These are phyloP conservation scores for Coenonympha glycerion DNA, from an alignment of 2,888 invertebrate species.

Conservation along the genomic window DNA sequence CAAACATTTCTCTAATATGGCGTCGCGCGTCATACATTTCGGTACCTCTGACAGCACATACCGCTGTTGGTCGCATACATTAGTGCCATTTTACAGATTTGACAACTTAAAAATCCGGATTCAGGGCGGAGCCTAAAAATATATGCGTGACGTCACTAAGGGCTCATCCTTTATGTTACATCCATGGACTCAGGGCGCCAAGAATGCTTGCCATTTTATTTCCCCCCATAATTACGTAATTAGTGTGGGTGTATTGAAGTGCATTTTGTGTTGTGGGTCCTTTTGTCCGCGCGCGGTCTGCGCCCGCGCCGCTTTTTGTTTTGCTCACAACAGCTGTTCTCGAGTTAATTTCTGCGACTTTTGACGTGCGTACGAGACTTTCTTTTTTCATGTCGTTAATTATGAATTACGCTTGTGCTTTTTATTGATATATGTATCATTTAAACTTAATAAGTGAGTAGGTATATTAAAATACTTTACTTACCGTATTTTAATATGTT, in stretches of 20 bases:
- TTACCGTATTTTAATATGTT: neutral
- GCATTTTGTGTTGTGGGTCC: conserved; percentile 60
- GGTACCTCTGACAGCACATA: too few relatives aligned
- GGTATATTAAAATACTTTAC: neutral
- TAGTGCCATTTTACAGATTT: too few relatives aligned
- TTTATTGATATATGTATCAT: neutral
- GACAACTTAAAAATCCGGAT: too few relatives aligned
- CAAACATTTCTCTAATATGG: too few relatives aligned
- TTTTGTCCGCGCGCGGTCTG: conserved; percentile 60
- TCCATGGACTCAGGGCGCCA: conserved; percentile 52
- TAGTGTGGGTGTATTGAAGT: conserved; percentile 71
- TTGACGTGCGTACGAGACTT: conserved; percentile 37
- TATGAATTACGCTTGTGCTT: neutral
- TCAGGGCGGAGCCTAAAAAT: too few relatives aligned
- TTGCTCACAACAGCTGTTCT: conserved; percentile 60
- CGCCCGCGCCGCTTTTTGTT: conserved; percentile 54
- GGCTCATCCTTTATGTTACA: too few relatives aligned
- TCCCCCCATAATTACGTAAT: conserved; percentile 73
- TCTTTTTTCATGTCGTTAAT: conserved; percentile 14
- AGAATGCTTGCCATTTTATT: conserved; percentile 65
- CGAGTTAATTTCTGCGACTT: conserved; percentile 47
- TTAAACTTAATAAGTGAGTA: neutral
- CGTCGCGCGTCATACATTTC: too few relatives aligned
- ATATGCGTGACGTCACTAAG: too few relatives aligned
- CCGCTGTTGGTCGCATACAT: too few relatives aligned